These are phyloP conservation scores for Campoplex nolae DNA, from an alignment of 2,888 invertebrate species.

Conservation along the genomic window DNA sequence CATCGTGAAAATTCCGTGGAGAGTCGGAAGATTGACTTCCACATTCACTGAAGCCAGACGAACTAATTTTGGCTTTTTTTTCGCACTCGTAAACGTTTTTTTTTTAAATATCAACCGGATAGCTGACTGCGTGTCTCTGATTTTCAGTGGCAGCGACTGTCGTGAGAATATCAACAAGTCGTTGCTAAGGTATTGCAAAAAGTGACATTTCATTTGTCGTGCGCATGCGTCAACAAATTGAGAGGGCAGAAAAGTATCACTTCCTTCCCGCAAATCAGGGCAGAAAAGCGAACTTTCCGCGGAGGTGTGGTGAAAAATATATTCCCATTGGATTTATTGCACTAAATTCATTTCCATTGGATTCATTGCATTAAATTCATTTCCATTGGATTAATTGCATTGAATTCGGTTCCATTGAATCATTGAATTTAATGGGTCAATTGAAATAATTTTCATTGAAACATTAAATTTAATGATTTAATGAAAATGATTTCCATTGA, in stretches of 20 bases:
- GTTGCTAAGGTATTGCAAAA: constrained; percentile 19
- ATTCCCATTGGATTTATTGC: too few relatives aligned
- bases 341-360: too few relatives aligned
- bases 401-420: too few relatives aligned
- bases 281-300: constrained; percentile 20
- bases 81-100: not conserved
- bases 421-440: too few relatives aligned
- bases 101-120: not conserved
- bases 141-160: constrained; percentile 8
- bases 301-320: constrained; percentile 23
- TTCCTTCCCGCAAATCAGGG: constrained; percentile 24
- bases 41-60: not conserved
- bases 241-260: constrained; percentile 27
- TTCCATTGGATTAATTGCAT: too few relatives aligned
- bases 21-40: not conserved
- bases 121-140: not conserved
- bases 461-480: too few relatives aligned
- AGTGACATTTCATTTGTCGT: not conserved
- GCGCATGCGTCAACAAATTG: constrained; percentile 12
- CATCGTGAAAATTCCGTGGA: constrained; percentile 6
- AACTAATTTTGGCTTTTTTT: constrained; percentile 1
- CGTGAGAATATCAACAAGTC: constrained; percentile 10
- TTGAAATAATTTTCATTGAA: too few relatives aligned
- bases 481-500: too few relatives aligned
- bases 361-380: too few relatives aligned